Evolutionary conservation across 2,888 invertebrate species (phyloP), one percentile per base, ranked within the genome.

Genomic region (Tenodera sinensis): DNA sequence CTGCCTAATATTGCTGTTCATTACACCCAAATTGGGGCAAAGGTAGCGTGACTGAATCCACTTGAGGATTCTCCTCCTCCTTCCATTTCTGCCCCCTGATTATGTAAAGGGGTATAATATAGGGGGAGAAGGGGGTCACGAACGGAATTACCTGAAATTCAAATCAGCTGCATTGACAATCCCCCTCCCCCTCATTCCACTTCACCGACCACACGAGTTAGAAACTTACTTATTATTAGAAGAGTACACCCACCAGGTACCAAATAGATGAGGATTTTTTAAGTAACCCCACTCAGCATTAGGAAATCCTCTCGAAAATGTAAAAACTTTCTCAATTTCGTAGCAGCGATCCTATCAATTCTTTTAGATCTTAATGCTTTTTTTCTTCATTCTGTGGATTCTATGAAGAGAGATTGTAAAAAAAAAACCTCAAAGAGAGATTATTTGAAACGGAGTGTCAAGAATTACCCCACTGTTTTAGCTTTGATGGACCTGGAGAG

Each of bases 301-400:
- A 71, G 83, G 27, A 30, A 83, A 83, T 28, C 28, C 83, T 34
- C 28, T 83, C 83, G 54, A 71, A 71, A 71, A 71, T 71, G 54
- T 71, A 71, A 89, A 89, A 89, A 89, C 88, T 89, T 89, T 89
- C 89, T 86, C 89, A 89, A 89, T 89, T 87, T 89, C 88, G 20
- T 86, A 25, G 28, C 86, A 28, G 82, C 27, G 28, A 88, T 89
- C 88, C 87, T 85, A 89, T 89, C 88, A 88, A 85, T 85, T 89
- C 87, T 89, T 88, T 85, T 84, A 89, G 85, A 89, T 88, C 88
- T 89, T 82, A 85, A 85, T 28, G 88, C 54, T 88, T 89, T 85
- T 88, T 47, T 88, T 83, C 82, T 88, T 87, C 54, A 71, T 71
- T 71, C 54, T 71, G 54, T 20, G 54, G 20, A 71, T 71, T 71